Conservation (phyloP, 2,888 invertebrate genomes). For the Malthinus flaveolus region DNA sequence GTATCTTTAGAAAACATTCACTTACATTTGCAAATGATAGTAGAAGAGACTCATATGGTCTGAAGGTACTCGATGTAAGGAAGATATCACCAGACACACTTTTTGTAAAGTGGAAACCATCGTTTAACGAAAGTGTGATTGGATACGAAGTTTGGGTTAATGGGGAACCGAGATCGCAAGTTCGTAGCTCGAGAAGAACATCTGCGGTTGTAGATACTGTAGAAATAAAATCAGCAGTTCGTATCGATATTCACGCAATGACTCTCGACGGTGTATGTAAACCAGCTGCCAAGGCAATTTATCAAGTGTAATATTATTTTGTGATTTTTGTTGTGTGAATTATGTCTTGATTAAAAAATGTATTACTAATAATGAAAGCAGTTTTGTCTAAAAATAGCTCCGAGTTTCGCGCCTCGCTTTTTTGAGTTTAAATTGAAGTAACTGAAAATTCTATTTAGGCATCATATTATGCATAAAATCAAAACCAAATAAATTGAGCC, state of each 20-base stretch:
- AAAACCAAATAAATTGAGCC: too few species aligned
- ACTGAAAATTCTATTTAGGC: too few species aligned
- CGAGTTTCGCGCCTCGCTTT: too few species aligned
- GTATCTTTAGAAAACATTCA: too few species aligned
- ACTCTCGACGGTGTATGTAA: constrained; percentile 31
- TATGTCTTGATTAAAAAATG: too few species aligned
- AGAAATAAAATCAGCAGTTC: constrained; percentile 16
- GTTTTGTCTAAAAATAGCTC: too few species aligned
- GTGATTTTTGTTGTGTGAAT: too few species aligned
- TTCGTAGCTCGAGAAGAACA: constrained; percentile 35
- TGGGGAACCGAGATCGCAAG: constrained; percentile 33
- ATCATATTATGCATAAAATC: too few species aligned
- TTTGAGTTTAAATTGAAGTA: too few species aligned
- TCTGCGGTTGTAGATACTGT: constrained; percentile 35
- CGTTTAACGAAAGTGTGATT: constrained; percentile 28
- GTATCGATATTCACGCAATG: constrained; percentile 34
- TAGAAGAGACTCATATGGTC: constrained; percentile 13
- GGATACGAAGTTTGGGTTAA: constrained; percentile 40
- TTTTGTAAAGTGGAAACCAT: constrained; percentile 38
- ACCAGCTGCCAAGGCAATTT: constrained; percentile 35
- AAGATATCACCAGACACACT: constrained; percentile 36
- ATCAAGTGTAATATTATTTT: constrained; percentile 9
- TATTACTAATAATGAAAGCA: too few species aligned
- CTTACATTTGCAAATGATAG: too few species aligned
- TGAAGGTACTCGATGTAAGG: constrained; percentile 34